Conservation (phyloP, 2,797 vertebrate genomes). For the Characodon lateralis region DNA sequence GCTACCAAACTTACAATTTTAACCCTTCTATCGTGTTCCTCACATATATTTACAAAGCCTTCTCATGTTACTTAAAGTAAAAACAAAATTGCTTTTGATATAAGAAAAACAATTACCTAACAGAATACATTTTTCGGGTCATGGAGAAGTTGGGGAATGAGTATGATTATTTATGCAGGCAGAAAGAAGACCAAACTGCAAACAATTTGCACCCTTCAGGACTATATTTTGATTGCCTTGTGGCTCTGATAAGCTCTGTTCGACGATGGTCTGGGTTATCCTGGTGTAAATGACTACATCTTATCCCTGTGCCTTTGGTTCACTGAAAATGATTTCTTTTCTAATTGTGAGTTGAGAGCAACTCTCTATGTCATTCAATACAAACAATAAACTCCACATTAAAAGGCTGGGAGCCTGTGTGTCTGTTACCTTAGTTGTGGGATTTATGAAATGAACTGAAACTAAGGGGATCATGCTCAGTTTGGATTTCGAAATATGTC, state of each 20-base stretch:
- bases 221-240: not conserved
- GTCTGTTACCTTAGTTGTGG: not conserved
- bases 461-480: too few relatives aligned
- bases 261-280: not conserved
- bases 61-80: not conserved
- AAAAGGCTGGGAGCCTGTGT: constrained; percentile 3
- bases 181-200: not conserved
- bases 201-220: not conserved
- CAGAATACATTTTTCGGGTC: not conserved
- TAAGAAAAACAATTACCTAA: not conserved
- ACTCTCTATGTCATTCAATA: constrained; percentile 12
- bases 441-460: constrained; percentile 2
- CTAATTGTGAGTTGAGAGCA: not conserved
- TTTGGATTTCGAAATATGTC: not conserved
- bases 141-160: not conserved
- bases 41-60: not conserved
- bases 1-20: not conserved
- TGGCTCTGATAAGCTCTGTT: not conserved
- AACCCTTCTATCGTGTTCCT: not conserved
- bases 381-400: constrained; percentile 2
- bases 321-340: not conserved
- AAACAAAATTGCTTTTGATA: not conserved
- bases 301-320: not conserved
- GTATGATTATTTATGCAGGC: not conserved
- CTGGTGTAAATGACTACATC: not conserved